Evolutionary conservation across 2,113 vertebrate species (phyloP), one percentile per base, ranked within the genome.

Genomic region (Peromyscus leucopus): DNA sequence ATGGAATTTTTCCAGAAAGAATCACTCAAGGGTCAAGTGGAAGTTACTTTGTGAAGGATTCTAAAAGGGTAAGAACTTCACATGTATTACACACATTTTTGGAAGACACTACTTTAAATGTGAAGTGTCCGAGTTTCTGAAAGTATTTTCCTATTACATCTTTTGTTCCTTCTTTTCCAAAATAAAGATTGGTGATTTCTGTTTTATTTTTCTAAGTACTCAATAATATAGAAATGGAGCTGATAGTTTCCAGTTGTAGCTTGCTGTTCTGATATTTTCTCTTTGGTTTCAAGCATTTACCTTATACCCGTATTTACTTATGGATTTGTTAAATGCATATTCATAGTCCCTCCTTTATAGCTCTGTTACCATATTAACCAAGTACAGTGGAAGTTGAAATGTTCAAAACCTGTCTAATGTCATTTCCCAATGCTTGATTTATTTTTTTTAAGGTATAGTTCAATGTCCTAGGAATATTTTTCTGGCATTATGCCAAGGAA

Each of bases 1-100:
- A 97, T 39, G 99, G 99, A 31, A 98, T 99, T 93, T 99, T 99
- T 96, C 99, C 99, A 8, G 99, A 99, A 98, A 99, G 99, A 98
- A 99, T 99, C 95, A 99, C 99, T 79, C 99, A 99, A 98, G 99
- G 99, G 63, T 99, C 99, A 96, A 99, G 99, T 90, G 99, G 99
- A 93, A 99, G 99, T 98, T 99, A 99, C 98, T 99, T 99, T 98
- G 99, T 99, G 91, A 99, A 99, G 98, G 99, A 99, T 98, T 97
- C 99, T 89, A 99, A 99, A 98, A 99, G 99, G 99, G 99, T 99
- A 67, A 98, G 99, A 92, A 90, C 76, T 48, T 96, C 93, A 98
- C 19, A 46, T 93, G 75, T 4, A 19, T 65, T 72, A n/a, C 21
- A n/a, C 86, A 74, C 93, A 55, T 89, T 95, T 96, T 95, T 74